These are phyloP conservation scores for Plestiodon gilberti DNA, from an alignment of 2,113 vertebrate species.

Conservation along the genomic window DNA sequence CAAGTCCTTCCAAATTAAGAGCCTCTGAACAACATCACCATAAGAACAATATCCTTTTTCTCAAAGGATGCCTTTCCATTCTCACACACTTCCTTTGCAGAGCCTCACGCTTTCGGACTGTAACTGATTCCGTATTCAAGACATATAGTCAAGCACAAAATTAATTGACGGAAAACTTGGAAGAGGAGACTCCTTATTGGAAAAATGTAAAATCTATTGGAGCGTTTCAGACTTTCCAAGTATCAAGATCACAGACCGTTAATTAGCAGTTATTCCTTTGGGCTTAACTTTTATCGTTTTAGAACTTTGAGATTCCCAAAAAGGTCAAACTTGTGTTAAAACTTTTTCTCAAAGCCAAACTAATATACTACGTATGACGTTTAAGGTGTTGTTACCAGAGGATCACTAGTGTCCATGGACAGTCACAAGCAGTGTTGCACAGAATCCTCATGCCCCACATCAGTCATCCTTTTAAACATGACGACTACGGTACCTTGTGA, in stretches of 20 bases:
- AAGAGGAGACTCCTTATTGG: fast-evolving
- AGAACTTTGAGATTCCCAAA: background rate
- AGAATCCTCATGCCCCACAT: background rate
- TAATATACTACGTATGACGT: too few relatives aligned
- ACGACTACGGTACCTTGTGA: too few relatives aligned
- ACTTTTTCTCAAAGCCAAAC: background rate
- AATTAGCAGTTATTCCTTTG: background rate
- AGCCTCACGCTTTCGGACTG: background rate
- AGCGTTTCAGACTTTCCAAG: constrained; percentile 22
- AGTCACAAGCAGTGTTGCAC: background rate
- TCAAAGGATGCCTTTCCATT: background rate
- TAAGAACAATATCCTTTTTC: background rate
- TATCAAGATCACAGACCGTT: background rate
- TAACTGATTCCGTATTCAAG: background rate
- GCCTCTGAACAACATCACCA: background rate
- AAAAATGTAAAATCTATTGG: background rate
- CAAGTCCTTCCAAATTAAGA: background rate
- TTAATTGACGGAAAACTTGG: constrained; percentile 33
- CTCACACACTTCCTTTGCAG: background rate
- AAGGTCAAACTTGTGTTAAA: background rate
- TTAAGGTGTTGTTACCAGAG: too few relatives aligned
- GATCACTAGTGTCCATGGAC: too few relatives aligned
- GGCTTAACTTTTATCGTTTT: background rate
- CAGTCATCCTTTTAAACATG: background rate
- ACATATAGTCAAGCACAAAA: background rate